Percentiles rank a stretch among this genome's conserved stretches.
phyloP scores from a whole-genome alignment of 2,888 invertebrate genomes.

The Papilio demoleus region DNA sequence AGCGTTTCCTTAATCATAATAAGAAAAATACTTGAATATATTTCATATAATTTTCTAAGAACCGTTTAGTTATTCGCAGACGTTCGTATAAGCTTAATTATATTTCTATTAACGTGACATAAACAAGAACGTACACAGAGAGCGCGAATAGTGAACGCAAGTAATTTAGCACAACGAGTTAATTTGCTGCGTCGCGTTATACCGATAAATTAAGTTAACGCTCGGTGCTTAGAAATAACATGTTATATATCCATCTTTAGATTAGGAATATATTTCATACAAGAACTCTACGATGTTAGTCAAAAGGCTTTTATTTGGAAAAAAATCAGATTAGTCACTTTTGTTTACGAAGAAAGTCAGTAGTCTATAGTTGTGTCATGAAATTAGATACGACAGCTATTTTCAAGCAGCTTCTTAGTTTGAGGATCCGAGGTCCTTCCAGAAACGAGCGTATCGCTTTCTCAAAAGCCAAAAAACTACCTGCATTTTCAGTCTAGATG shows the following conservation, averaged over 20 bases:
- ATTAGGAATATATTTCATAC: no score
- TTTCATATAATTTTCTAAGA: background rate
- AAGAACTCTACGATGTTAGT: no score
- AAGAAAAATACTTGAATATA: background rate
- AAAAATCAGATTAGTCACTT: no score
- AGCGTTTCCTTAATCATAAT: background rate
- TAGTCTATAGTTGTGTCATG: no score
- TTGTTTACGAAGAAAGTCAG: no score
- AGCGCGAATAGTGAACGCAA: background rate
- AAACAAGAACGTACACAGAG: conserved; percentile 4
- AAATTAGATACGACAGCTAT: background rate
- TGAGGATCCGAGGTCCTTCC: no score
- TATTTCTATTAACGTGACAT: conserved; percentile 23
- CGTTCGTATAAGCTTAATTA: conserved; percentile 12
- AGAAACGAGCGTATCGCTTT: no score
- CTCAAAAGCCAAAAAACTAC: no score
- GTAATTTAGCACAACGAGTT: conserved; percentile 31
- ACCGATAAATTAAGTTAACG: conserved; percentile 18
- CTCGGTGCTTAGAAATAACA: background rate
- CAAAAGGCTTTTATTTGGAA: no score
- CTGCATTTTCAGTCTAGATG: no score
- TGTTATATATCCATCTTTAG: conserved; percentile 1
- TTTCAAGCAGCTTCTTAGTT: no score
- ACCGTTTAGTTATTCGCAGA: conserved; percentile 3
- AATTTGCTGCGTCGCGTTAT: conserved; percentile 26